Conservation (phyloP, 2,113 vertebrate species). For the Echinops telfairi region DNA sequence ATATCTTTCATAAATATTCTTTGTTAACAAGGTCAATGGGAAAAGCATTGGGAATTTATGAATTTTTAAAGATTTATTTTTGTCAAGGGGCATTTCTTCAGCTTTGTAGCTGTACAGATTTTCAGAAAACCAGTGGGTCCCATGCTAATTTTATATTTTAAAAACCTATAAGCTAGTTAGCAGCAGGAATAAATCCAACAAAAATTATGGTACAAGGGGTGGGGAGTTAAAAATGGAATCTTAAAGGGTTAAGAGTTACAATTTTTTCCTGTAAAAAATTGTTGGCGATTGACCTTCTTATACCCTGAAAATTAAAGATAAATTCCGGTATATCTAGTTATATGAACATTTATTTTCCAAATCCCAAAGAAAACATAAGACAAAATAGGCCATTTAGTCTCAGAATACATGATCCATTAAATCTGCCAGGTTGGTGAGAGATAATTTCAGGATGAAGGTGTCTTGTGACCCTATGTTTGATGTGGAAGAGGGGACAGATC, state of each 20-base stretch:
- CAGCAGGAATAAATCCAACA: background rate
- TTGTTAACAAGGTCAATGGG: constrained; percentile 13
- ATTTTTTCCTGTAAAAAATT: constrained; percentile 57
- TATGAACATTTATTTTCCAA: constrained; percentile 37
- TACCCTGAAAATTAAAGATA: constrained; percentile 13
- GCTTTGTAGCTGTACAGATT: constrained; percentile 24
- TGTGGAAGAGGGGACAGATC: constrained; percentile 44
- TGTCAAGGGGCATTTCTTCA: constrained; percentile 22
- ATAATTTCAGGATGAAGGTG: constrained; percentile 34
- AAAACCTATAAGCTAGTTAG: constrained; percentile 13
- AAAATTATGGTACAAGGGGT: background rate
- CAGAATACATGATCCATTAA: constrained; percentile 39
- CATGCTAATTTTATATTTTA: constrained; percentile 34
- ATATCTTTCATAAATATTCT: constrained; percentile 55
- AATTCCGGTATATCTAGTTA: background rate
- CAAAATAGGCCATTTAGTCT: constrained; percentile 54
- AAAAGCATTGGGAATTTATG: constrained; percentile 44
- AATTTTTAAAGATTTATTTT: constrained; percentile 43
- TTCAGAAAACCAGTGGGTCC: constrained; percentile 1
- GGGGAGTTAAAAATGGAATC: background rate
- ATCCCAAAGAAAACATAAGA: constrained; percentile 32
- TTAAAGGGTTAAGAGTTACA: background rate
- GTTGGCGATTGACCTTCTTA: background rate
- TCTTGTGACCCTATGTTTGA: constrained; percentile 19
- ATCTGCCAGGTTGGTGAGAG: constrained; percentile 49